Conservation (phyloP, 1,140 invertebrate genomes). For the Caenorhabditis briggsae region DNA sequence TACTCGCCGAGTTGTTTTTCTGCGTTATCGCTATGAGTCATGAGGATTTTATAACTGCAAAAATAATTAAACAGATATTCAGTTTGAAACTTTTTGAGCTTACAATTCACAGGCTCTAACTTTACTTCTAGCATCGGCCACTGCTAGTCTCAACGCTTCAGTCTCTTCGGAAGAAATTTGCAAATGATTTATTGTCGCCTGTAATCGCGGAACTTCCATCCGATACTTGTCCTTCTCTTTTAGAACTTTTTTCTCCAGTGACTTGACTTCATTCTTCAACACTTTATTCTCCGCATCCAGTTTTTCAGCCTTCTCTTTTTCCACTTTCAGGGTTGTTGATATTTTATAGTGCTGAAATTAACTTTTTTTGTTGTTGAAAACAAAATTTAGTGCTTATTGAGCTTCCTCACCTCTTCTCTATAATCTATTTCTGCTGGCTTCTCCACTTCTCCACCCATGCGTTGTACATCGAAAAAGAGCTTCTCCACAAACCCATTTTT, state of each 20-base stretch:
- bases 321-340: not conserved
- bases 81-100: not conserved
- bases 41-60: conserved; percentile 35
- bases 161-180: conserved; percentile 16
- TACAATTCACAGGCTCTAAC: conserved; percentile 2
- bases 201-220: not conserved
- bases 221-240: conserved; percentile 25
- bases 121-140: not conserved
- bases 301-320: not conserved
- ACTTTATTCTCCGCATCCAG: not conserved
- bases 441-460: not conserved
- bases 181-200: conserved; percentile 21
- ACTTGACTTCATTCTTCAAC: not conserved
- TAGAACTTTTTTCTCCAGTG: conserved; percentile 1
- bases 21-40: not conserved
- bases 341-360: conserved; percentile 12
- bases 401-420: too few relatives aligned
- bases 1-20: conserved; percentile 26
- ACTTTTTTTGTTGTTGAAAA: too few relatives aligned
- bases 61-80: not conserved
- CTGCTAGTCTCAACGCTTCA: not conserved
- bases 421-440: not conserved
- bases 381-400: too few relatives aligned
- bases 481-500: conserved; percentile 45
- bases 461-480: conserved; percentile 31